Evolutionary conservation across 2,113 vertebrate genomes (phyloP).

Genomic region (Cavia aperea): DNA sequence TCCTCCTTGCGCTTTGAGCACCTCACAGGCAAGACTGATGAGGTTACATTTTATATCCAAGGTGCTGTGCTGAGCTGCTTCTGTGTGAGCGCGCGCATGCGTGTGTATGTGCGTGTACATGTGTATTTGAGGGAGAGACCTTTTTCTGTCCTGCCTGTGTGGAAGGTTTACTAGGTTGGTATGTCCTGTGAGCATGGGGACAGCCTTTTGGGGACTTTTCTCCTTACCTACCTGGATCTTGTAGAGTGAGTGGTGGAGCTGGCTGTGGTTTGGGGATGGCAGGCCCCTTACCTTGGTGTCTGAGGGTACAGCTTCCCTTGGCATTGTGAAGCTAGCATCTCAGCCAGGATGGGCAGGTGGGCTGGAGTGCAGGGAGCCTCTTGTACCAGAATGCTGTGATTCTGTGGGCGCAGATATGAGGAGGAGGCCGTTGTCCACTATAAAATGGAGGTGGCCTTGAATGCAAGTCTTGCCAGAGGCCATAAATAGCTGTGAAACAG

Average conservation of each 20-base stretch:
- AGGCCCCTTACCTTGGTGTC: neutral
- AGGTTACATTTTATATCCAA: neutral
- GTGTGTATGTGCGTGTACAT: neutral
- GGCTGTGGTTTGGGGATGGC: neutral
- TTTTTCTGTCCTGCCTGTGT: neutral
- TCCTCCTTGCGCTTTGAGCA: neutral
- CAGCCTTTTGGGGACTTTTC: neutral
- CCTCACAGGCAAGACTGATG: neutral
- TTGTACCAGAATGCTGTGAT: neutral
- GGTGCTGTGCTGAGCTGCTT: neutral
- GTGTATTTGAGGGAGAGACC: no score
- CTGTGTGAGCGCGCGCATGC: neutral
- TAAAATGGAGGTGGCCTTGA: constrained; percentile 41
- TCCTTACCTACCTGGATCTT: neutral
- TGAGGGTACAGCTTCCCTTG: neutral
- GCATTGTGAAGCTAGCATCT: neutral
- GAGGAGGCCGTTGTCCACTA: constrained; percentile 18
- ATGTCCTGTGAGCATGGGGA: no score
- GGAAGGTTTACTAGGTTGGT: neutral
- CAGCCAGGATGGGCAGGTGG: neutral
- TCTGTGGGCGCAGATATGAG: neutral
- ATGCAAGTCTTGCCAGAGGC: constrained; percentile 53
- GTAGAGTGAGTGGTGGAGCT: neutral
- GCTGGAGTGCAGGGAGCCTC: neutral
- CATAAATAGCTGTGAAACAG: constrained; percentile 76